Conservation (phyloP, 2,888 invertebrate genomes). For the Steromphala cineraria region DNA sequence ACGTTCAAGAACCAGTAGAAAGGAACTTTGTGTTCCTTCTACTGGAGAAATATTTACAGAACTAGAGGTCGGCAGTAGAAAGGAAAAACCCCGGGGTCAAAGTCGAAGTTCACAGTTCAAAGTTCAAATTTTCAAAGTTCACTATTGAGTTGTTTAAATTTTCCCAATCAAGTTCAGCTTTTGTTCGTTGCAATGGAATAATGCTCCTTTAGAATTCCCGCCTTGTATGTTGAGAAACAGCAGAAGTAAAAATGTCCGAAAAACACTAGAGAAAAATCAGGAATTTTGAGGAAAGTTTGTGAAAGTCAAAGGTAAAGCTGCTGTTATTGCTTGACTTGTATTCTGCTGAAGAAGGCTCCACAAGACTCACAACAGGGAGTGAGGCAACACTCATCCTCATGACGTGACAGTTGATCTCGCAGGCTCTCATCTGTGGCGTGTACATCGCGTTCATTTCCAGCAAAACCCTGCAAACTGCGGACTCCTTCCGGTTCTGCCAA, state of each 20-base stretch:
- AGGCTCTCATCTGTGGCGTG: slow-evolving; percentile 81
- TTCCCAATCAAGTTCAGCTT: no score
- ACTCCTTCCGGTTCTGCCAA: slow-evolving; percentile 64
- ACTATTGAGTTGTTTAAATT: no score
- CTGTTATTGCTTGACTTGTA: background rate
- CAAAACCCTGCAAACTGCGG: slow-evolving; percentile 81
- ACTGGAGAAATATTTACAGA: background rate
- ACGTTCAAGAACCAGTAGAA: background rate
- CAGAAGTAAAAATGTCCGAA: no score
- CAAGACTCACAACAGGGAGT: slow-evolving; percentile 57
- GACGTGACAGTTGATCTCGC: slow-evolving; percentile 79
- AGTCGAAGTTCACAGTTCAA: background rate
- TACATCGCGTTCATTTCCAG: slow-evolving; percentile 86
- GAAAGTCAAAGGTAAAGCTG: background rate
- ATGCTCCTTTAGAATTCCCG: no score
- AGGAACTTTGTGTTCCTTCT: background rate
- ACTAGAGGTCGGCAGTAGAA: background rate
- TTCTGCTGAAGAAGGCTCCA: slow-evolving; percentile 43
- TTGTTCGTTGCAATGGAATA: no score
- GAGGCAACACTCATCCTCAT: slow-evolving; percentile 49
- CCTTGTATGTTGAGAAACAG: no score
- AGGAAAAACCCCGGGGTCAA: background rate
- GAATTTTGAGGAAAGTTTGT: no score
- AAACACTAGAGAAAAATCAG: no score
- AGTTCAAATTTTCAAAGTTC: background rate